phyloP scores from a whole-genome alignment of 2,113 vertebrate genomes.

The Neopipo cinnamomea region DNA sequence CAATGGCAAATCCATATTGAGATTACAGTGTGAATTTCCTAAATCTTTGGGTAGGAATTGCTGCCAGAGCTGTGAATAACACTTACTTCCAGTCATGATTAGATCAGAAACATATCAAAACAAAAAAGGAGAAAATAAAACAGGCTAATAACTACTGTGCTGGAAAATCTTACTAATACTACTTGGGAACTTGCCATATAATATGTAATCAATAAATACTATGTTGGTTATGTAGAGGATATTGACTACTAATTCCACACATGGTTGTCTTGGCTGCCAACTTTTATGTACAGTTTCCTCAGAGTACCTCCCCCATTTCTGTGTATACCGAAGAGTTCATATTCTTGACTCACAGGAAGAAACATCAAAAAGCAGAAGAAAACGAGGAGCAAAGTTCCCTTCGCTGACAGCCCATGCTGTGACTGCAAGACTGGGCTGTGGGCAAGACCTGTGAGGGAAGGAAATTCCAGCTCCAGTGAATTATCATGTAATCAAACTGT shows the following conservation, averaged over 20 bases:
- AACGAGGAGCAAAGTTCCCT: neutral
- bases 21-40: neutral
- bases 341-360: neutral
- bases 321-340: neutral
- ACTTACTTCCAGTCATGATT: neutral
- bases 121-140: neutral
- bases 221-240: neutral
- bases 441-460: neutral
- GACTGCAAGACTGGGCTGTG: neutral
- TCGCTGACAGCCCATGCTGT: neutral
- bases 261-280: neutral
- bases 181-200: neutral
- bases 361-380: constrained; percentile 17
- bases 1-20: neutral
- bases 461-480: neutral
- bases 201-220: neutral
- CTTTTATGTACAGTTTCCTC: neutral
- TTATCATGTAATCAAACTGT: constrained; percentile 19
- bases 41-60: neutral
- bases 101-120: constrained; percentile 11
- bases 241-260: neutral
- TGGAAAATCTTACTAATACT: neutral
- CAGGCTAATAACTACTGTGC: neutral
- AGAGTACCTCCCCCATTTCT: neutral
- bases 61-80: neutral